Evolutionary conservation across 2,797 vertebrate species (phyloP).

Genomic region (Cercopithecus neglectus): DNA sequence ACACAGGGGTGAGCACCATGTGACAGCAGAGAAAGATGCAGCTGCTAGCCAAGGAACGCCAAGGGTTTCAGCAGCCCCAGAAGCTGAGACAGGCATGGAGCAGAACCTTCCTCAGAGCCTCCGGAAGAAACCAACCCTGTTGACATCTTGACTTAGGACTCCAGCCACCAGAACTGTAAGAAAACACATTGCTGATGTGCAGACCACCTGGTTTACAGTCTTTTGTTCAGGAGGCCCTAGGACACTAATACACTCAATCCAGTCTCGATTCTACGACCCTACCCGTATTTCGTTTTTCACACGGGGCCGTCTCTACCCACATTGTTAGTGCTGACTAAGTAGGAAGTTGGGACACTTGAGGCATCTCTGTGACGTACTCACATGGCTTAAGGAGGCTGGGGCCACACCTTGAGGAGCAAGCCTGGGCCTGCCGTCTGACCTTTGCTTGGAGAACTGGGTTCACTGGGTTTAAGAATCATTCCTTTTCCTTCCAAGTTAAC

Average conservation of each 20-base stretch:
- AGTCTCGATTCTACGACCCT: neutral
- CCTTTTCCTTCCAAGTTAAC: neutral
- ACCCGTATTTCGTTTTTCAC: neutral
- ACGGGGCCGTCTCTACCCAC: neutral
- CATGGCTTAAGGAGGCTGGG: neutral
- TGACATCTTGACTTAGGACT: neutral
- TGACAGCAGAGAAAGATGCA: neutral
- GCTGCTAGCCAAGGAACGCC: neutral
- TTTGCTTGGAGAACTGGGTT: constrained; percentile 17
- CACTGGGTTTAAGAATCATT: neutral
- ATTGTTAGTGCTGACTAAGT: too few relatives aligned
- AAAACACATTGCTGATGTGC: neutral
- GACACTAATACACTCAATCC: accelerated
- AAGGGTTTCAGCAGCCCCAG: neutral
- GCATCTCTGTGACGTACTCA: neutral
- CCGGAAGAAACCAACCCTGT: neutral
- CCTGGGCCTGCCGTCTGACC: neutral
- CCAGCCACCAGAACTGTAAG: neutral
- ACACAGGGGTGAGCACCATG: neutral
- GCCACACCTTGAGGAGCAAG: accelerated
- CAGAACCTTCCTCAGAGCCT: neutral
- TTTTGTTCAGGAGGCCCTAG: neutral
- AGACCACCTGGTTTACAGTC: neutral
- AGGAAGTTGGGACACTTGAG: neutral
- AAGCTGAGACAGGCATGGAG: too few relatives aligned